These are phyloP conservation scores for Pseudois nayaur DNA, from an alignment of 2,113 vertebrate genomes.

Conservation along the genomic window DNA sequence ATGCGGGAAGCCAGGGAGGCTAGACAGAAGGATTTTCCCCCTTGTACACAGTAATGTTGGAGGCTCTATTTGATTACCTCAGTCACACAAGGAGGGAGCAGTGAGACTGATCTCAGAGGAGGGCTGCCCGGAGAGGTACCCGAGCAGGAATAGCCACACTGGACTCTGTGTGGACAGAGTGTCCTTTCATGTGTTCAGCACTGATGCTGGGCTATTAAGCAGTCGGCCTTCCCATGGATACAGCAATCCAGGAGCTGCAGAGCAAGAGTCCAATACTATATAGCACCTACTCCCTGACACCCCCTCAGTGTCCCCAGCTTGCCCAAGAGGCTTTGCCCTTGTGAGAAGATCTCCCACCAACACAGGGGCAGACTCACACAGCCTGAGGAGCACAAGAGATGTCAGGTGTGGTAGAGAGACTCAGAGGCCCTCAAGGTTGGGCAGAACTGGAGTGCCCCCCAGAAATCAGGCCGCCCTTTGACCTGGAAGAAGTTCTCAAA, in stretches of 20 bases:
- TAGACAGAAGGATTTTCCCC: not conserved
- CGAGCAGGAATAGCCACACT: not conserved
- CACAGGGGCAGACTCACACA: not conserved
- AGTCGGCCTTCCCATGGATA: not conserved
- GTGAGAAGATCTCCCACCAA: not conserved
- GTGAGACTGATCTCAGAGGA: not conserved
- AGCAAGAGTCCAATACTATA: not conserved
- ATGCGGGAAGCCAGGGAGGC: not conserved
- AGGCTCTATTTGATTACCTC: not conserved
- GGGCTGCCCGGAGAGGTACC: not conserved
- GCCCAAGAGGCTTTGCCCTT: not conserved
- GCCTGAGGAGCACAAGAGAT: not conserved
- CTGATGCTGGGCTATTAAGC: not conserved
- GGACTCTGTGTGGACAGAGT: not conserved
- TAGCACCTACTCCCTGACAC: not conserved
- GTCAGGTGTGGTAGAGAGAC: not conserved
- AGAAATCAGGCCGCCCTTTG: slow-evolving; percentile 33
- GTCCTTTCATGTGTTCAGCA: not conserved
- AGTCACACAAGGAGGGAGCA: not conserved
- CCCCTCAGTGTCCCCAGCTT: not conserved
- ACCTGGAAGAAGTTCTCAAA: slow-evolving; percentile 36
- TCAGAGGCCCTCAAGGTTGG: not conserved
- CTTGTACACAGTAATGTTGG: not conserved
- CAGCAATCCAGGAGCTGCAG: not conserved
- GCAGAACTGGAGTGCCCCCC: not conserved